A percentile compares a stretch with the other conserved stretches of the same genome.
Evolutionary conservation across 2,113 vertebrate species (phyloP).

Genomic region (Stomatorhinus ivindoensis): DNA sequence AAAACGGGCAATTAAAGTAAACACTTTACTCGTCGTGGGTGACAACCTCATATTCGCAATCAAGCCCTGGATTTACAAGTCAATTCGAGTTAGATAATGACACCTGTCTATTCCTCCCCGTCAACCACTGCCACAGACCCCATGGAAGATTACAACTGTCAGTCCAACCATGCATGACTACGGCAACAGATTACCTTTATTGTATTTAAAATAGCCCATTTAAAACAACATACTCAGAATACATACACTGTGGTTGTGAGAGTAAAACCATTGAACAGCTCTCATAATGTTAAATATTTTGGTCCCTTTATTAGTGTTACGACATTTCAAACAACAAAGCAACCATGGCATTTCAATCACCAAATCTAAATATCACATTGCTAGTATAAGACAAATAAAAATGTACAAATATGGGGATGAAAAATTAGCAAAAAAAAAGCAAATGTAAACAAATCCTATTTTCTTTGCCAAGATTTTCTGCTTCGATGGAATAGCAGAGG

Average conservation of each 20-base stretch:
- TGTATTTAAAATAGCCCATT: background rate
- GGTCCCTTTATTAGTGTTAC: slow-evolving; percentile 67
- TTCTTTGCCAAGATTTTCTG: slow-evolving; percentile 22
- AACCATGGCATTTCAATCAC: slow-evolving; percentile 60
- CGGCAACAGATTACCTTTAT: slow-evolving; percentile 8
- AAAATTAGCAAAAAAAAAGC: slow-evolving; percentile 28
- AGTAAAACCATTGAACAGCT: background rate
- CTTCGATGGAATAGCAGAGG: background rate
- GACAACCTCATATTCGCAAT: background rate
- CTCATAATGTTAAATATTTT: slow-evolving; percentile 52
- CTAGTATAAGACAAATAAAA: slow-evolving; percentile 56
- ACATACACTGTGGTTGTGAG: background rate
- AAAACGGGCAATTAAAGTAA: background rate
- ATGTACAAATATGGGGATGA: slow-evolving; percentile 48
- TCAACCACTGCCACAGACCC: background rate
- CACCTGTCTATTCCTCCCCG: background rate
- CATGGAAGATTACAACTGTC: background rate
- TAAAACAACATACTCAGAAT: background rate
- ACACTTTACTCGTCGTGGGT: background rate
- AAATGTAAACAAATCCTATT: slow-evolving; percentile 25
- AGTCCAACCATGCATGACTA: background rate
- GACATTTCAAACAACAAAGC: slow-evolving; percentile 70
- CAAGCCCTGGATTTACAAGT: background rate
- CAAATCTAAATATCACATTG: slow-evolving; percentile 59
- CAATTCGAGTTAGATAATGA: background rate